Evolutionary conservation across 2,888 invertebrate species (phyloP).

Genomic region (Scaptomyza cyrtandrae): DNA sequence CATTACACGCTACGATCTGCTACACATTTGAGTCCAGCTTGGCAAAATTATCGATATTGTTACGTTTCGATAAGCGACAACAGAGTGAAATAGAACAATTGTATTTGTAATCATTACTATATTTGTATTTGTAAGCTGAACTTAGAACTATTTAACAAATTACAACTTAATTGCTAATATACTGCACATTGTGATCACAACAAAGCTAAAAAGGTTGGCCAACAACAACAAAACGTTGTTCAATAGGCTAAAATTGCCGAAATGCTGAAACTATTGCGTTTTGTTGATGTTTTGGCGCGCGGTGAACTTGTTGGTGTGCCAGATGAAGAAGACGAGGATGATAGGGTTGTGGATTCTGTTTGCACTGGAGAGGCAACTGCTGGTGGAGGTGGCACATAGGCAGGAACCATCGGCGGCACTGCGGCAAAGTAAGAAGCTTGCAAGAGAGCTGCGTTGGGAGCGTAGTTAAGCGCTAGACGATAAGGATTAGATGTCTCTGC

Average conservation of each 20-base stretch:
- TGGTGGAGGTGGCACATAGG: slow-evolving; percentile 30
- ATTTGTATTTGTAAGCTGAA: slow-evolving; percentile 31
- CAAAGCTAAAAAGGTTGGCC: slow-evolving; percentile 21
- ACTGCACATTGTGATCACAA: slow-evolving; percentile 74
- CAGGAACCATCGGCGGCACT: slow-evolving; percentile 44
- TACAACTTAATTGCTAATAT: slow-evolving; percentile 47
- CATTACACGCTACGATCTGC: neutral
- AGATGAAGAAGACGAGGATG: slow-evolving; percentile 5
- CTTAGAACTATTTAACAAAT: slow-evolving; percentile 56
- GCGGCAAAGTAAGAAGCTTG: slow-evolving; percentile 68
- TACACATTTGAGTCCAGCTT: neutral
- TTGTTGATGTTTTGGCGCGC: slow-evolving; percentile 57
- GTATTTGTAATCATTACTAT: slow-evolving; percentile 4
- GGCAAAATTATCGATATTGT: slow-evolving; percentile 24
- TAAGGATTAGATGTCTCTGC: slow-evolving; percentile 18
- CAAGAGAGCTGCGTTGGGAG: slow-evolving; percentile 41
- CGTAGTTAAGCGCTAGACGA: slow-evolving; percentile 34
- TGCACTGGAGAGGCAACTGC: neutral
- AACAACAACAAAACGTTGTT: slow-evolving; percentile 5
- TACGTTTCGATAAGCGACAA: slow-evolving; percentile 13
- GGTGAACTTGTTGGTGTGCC: slow-evolving; percentile 36
- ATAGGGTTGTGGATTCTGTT: neutral
- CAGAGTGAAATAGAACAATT: neutral
- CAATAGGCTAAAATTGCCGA: slow-evolving; percentile 84
- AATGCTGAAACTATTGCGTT: slow-evolving; percentile 84